Evolutionary conservation across 2,113 vertebrate genomes (phyloP).

Genomic region (Myanophis thanlyinensis): DNA sequence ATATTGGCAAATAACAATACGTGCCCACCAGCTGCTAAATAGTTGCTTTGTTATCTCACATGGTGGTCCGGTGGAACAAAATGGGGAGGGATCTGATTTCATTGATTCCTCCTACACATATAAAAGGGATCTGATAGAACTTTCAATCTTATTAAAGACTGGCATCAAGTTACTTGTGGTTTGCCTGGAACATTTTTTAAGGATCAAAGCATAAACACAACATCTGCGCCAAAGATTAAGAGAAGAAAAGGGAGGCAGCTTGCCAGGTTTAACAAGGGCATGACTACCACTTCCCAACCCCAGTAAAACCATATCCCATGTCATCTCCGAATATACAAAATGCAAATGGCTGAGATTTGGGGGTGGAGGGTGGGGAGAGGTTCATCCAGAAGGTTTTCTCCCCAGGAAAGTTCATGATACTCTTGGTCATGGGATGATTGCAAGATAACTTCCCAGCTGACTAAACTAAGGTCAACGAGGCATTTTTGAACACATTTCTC

Average conservation of each 20-base stretch:
- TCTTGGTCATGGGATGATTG: background rate
- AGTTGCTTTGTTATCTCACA: background rate
- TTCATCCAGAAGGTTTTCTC: background rate
- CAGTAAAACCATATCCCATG: background rate
- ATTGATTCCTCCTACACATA: background rate
- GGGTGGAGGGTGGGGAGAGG: background rate
- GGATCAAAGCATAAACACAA: background rate
- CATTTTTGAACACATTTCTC: background rate
- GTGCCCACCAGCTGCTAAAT: background rate
- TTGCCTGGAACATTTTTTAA: background rate
- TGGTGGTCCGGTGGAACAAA: background rate
- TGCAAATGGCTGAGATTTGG: background rate
- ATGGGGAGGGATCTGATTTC: background rate
- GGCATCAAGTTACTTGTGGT: background rate
- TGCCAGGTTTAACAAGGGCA: background rate
- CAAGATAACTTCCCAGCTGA: background rate
- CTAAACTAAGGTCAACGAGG: background rate
- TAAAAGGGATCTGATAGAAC: background rate
- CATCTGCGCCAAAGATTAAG: conserved; percentile 2
- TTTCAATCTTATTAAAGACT: background rate
- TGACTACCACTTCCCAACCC: background rate
- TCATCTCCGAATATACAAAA: background rate
- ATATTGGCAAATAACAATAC: conserved; percentile 5
- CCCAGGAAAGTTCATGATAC: background rate
- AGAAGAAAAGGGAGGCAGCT: background rate